phyloP scores from a whole-genome alignment of 2,113 vertebrate species.

The Pygoscelis adeliae region DNA sequence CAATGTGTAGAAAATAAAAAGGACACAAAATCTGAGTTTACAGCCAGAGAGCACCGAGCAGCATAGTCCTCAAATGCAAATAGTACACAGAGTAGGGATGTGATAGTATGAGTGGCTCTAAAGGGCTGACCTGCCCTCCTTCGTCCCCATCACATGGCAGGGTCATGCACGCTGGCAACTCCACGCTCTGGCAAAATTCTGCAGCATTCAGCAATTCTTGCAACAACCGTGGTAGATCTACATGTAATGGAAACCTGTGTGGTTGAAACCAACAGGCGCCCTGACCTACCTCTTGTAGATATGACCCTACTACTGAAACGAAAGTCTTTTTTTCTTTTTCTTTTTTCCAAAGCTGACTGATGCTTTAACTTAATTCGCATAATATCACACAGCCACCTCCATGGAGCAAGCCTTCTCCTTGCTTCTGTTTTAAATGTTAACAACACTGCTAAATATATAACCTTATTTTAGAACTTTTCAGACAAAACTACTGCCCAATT shows the following conservation, averaged over 20 bases:
- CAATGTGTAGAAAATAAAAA: background rate
- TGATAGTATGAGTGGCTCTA: background rate
- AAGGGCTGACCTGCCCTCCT: background rate
- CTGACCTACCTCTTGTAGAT: background rate
- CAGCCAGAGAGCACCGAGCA: background rate
- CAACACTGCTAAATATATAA: background rate
- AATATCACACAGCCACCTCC: background rate
- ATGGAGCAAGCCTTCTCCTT: background rate
- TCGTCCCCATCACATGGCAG: rapidly evolving
- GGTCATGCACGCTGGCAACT: background rate
- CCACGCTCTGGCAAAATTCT: background rate
- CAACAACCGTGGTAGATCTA: background rate
- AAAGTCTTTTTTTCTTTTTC: background rate
- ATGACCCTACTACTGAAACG: background rate
- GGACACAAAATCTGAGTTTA: background rate
- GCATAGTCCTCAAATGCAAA: background rate
- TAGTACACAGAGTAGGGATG: background rate
- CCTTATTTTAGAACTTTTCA: background rate
- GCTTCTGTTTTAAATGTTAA: background rate
- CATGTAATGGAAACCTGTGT: background rate
- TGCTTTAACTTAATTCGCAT: background rate
- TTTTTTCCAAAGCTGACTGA: background rate
- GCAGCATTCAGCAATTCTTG: background rate
- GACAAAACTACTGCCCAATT: background rate
- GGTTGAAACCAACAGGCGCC: background rate